Evolutionary conservation across 2,113 vertebrate genomes (phyloP).

Genomic region (Phocoena sinus): DNA sequence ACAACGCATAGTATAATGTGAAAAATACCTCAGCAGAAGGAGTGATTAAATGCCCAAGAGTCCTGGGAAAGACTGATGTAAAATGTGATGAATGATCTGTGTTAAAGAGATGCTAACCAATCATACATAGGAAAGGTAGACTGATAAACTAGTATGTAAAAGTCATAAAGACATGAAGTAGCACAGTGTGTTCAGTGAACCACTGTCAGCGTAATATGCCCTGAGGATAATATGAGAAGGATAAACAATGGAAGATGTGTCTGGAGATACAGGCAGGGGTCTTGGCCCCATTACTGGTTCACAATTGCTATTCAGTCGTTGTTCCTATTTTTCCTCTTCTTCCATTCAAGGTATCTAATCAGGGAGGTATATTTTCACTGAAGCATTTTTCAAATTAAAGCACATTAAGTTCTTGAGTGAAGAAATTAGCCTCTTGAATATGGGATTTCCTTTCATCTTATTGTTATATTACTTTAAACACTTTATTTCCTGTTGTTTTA

Average conservation of each 20-base stretch:
- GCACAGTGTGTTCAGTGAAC: not conserved
- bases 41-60: not conserved
- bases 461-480: not conserved
- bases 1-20: not conserved
- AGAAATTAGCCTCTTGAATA: conserved; percentile 10
- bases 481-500: conserved; percentile 52
- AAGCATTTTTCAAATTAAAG: not conserved
- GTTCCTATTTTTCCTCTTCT: not conserved
- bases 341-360: not conserved
- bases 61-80: not conserved
- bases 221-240: not conserved
- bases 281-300: no score
- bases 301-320: not conserved
- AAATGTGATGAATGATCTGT: not conserved
- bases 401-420: not conserved
- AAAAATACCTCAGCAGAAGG: not conserved
- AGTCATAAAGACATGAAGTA: not conserved
- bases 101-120: not conserved
- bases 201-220: not conserved
- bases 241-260: not conserved
- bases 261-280: not conserved
- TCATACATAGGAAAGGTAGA: not conserved
- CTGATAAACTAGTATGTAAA: not conserved
- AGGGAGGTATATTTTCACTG: not conserved
- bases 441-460: not conserved